phyloP scores from a whole-genome alignment of 2,113 vertebrate genomes.

The Verasper variegatus region DNA sequence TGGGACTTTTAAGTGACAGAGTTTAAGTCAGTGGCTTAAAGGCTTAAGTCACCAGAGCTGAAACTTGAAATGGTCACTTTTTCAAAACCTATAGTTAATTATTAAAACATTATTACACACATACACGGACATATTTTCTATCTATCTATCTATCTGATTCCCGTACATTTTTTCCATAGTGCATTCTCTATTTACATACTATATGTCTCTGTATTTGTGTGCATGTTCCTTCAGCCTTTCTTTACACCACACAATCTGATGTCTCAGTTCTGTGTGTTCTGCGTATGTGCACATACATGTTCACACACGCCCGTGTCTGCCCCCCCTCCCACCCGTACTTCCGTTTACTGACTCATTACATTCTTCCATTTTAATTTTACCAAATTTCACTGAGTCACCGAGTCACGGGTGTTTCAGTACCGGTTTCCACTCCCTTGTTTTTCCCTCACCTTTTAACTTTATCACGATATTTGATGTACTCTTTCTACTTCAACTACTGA shows the following conservation, averaged over 20 bases:
- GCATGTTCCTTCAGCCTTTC: not conserved
- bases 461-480: not conserved
- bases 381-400: constrained; percentile 48
- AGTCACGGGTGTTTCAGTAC: constrained; percentile 18
- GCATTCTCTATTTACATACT: not conserved
- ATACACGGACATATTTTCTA: no score
- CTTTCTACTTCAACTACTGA: not conserved
- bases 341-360: constrained; percentile 35
- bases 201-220: not conserved
- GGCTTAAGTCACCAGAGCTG: not conserved
- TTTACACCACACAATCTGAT: not conserved
- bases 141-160: not conserved
- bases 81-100: no score
- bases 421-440: constrained; percentile 23
- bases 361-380: not conserved
- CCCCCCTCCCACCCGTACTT: constrained; percentile 26
- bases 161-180: not conserved
- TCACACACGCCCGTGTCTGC: constrained; percentile 2
- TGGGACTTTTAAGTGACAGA: not conserved
- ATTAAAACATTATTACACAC: no score
- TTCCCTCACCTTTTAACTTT: not conserved
- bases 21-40: constrained; percentile 2
- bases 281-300: constrained; percentile 16
- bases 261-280: not conserved
- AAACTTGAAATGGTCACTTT: no score